Conservation (phyloP, 2,113 vertebrate species). For the Maccullochella peelii region DNA sequence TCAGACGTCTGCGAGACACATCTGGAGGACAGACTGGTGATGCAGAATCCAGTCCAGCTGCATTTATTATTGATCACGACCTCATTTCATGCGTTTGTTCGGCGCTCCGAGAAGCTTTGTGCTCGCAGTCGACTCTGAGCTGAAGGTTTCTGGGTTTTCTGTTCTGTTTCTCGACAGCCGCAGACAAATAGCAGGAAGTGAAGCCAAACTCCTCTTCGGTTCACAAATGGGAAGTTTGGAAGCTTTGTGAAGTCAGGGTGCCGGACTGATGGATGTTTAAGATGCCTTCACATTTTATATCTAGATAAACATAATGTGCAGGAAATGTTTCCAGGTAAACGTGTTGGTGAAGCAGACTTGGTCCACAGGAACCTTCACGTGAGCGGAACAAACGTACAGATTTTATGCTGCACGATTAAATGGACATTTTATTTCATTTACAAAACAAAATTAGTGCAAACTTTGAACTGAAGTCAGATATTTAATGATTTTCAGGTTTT, state of each 20-base stretch:
- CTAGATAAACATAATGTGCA: too few relatives aligned
- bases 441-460: too few relatives aligned
- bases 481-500: too few relatives aligned
- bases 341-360: too few relatives aligned
- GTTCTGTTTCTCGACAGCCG: background rate
- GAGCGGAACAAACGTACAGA: too few relatives aligned
- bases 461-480: too few relatives aligned
- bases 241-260: background rate
- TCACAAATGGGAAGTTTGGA: background rate
- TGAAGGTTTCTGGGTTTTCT: background rate
- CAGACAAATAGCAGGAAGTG: slow-evolving; percentile 19
- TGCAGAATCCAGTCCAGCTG: slow-evolving; percentile 10
- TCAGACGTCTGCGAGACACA: background rate
- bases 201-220: background rate
- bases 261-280: too few relatives aligned
- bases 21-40: slow-evolving; percentile 14
- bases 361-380: too few relatives aligned
- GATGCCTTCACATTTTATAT: too few relatives aligned
- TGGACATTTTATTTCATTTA: too few relatives aligned
- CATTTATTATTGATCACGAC: slow-evolving; percentile 67
- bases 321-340: too few relatives aligned
- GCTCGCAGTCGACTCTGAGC: background rate
- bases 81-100: slow-evolving; percentile 27
- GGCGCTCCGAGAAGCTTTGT: background rate
- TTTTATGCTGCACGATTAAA: too few relatives aligned